Evolutionary conservation across 2,797 vertebrate species (phyloP).

Genomic region (Picus viridis): DNA sequence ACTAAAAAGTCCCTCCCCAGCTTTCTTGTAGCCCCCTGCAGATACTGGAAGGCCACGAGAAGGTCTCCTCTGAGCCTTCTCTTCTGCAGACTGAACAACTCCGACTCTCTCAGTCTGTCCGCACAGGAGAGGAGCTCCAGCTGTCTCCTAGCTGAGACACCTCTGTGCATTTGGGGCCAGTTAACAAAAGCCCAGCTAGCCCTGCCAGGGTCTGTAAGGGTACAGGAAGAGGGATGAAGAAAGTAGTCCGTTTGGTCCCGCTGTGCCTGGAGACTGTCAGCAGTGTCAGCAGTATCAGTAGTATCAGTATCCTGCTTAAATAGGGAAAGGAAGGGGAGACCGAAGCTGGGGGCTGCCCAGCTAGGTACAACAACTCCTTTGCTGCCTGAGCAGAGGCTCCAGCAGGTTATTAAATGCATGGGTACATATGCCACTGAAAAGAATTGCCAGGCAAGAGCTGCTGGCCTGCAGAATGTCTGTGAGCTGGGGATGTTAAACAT

Average conservation of each 20-base stretch:
- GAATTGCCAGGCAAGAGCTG: neutral
- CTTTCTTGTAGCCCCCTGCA: too few relatives aligned
- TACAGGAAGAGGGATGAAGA: fast-evolving
- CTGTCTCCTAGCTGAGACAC: neutral
- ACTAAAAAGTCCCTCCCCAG: too few relatives aligned
- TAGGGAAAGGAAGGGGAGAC: neutral
- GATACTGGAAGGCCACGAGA: too few relatives aligned
- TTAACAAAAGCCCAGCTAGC: neutral
- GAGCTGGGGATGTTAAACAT: neutral
- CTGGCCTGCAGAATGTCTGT: neutral
- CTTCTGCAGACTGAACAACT: too few relatives aligned
- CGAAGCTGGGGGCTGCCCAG: neutral
- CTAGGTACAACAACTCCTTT: neutral
- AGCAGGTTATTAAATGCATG: neutral
- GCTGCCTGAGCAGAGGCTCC: neutral
- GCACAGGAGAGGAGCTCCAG: too few relatives aligned
- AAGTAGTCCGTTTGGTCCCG: neutral
- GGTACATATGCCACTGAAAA: neutral
- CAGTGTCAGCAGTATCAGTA: neutral
- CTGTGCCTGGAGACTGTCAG: neutral
- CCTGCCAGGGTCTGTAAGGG: neutral
- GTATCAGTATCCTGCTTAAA: neutral
- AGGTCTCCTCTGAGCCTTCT: too few relatives aligned
- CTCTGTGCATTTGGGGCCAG: neutral
- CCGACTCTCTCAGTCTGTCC: too few relatives aligned